Base-by-base conservation (phyloP, 2,113 vertebrate genomes). In the Chrysochloris asiatica region DNA sequence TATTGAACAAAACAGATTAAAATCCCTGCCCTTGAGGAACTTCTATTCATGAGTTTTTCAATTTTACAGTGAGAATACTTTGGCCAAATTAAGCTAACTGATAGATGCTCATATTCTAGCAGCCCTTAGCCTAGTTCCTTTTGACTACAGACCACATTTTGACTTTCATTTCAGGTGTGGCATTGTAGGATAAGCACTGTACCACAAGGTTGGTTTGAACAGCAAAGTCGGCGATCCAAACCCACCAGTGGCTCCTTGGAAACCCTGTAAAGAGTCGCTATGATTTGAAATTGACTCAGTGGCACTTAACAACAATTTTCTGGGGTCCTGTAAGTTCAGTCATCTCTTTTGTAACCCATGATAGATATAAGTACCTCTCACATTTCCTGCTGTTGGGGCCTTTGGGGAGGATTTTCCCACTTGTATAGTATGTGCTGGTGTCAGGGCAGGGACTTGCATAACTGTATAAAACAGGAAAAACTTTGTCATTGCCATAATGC, bases 141-240 rank as follows among this genome's bases (percentile, higher is more conserved):
- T 85, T 54, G 50, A 19, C 89, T 89, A 82, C 30, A 21, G 41
- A 67, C 24, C 54, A 61, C 41, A 19, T 54, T 89, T 88, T 93
- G 48, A 83, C 36, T 47, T 75, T 89, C 73, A 61, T 56, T 73
- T 86, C 56, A 71, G n/a, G n/a, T n/a, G n/a, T n/a, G n/a, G n/a
- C n/a, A n/a, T n/a, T n/a, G n/a, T n/a, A n/a, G n/a, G n/a, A n/a
- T n/a, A n/a, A n/a, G n/a, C n/a, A n/a, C n/a, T n/a, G n/a, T n/a
- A n/a, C n/a, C n/a, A n/a, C n/a, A n/a, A n/a, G n/a, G n/a, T n/a
- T n/a, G n/a, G n/a, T n/a, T n/a, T n/a, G n/a, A n/a, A n/a, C n/a
- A n/a, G n/a, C n/a, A n/a, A n/a, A n/a, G n/a, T n/a, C n/a, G n/a
- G n/a, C n/a, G n/a, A n/a, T n/a, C n/a, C n/a, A n/a, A n/a, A n/a